Conservation (phyloP, 2,888 invertebrate genomes). For the Adelognathus sp. region DNA sequence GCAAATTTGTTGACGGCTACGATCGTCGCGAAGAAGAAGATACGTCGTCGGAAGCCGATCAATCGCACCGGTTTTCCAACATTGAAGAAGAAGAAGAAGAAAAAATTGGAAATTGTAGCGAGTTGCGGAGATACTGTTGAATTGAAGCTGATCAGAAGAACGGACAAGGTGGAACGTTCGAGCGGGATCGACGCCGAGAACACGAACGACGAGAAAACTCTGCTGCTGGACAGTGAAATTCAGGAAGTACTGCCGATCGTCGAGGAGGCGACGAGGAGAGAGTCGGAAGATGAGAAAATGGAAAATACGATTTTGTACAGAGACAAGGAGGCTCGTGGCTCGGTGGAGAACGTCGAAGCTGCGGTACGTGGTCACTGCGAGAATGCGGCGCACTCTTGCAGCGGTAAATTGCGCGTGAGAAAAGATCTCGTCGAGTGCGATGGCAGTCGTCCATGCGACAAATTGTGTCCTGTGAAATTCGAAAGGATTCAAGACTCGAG, state of each 20-base stretch:
- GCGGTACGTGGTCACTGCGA: constrained; percentile 62
- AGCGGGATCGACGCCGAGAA: constrained; percentile 38
- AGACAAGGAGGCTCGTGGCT: constrained; percentile 58
- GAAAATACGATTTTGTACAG: constrained; percentile 56
- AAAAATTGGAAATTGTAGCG: constrained; percentile 70
- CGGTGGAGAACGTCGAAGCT: constrained; percentile 34
- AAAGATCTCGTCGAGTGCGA: constrained; percentile 76
- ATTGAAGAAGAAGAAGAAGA: constrained; percentile 91
- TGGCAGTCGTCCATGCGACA: constrained; percentile 72
- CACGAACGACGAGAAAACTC: constrained; percentile 50
- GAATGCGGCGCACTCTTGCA: constrained; percentile 63
- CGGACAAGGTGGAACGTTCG: constrained; percentile 50
- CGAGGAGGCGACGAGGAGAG: constrained; percentile 48
- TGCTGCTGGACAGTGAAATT: constrained; percentile 53
- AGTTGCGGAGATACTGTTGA: constrained; percentile 28
- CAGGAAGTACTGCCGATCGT: constrained; percentile 61
- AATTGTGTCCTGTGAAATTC: constrained; percentile 74
- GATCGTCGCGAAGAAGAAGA: constrained; percentile 81
- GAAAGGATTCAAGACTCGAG: constrained; percentile 77
- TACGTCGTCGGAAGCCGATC: constrained; percentile 88
- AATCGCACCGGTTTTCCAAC: constrained; percentile 95
- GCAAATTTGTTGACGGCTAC: constrained; percentile 61
- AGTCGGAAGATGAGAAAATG: constrained; percentile 46
- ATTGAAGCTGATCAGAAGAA: constrained; percentile 47
- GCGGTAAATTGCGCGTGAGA: constrained; percentile 73